A percentile compares a stretch with the other conserved stretches of the same genome.
Conservation (phyloP, 2,113 vertebrate genomes). For the Pedetes capensis region DNA sequence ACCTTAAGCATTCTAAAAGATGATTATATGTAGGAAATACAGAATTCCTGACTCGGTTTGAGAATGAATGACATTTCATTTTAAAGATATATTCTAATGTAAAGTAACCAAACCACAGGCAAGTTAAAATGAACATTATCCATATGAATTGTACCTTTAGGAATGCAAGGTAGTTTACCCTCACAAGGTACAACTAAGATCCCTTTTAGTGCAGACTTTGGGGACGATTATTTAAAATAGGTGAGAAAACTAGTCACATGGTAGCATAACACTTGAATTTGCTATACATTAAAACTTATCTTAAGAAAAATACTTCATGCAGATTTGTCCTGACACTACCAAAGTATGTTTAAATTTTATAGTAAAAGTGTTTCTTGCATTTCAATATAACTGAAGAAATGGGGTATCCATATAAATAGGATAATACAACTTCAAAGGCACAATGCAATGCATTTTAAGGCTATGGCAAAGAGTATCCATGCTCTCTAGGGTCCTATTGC, state of each 20-base stretch:
- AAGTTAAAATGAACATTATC: slow-evolving; percentile 44
- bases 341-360: slow-evolving; percentile 65
- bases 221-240: slow-evolving; percentile 54
- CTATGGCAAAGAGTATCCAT: slow-evolving; percentile 33
- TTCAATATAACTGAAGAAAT: slow-evolving; percentile 69
- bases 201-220: slow-evolving; percentile 42
- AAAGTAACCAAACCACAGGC: slow-evolving; percentile 46
- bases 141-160: slow-evolving; percentile 36
- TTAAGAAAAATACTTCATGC: slow-evolving; percentile 55
- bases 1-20: slow-evolving; percentile 59
- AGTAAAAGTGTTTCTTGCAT: slow-evolving; percentile 51
- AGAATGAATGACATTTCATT: slow-evolving; percentile 39
- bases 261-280: slow-evolving; percentile 43
- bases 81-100: slow-evolving; percentile 1
- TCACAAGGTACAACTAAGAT: slow-evolving; percentile 43
- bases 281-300: slow-evolving; percentile 34
- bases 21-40: slow-evolving; percentile 49
- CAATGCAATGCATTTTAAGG: slow-evolving; percentile 51
- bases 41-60: slow-evolving; percentile 35
- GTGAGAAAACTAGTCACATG: slow-evolving; percentile 46
- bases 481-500: slow-evolving; percentile 49
- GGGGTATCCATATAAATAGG: slow-evolving; percentile 38
- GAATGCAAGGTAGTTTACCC: slow-evolving; percentile 45
- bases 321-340: slow-evolving; percentile 46
- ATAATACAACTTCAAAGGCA: slow-evolving; percentile 51